These are phyloP conservation scores for Paramisgurnus dabryanus DNA, from an alignment of 2,113 vertebrate genomes.

Conservation along the genomic window DNA sequence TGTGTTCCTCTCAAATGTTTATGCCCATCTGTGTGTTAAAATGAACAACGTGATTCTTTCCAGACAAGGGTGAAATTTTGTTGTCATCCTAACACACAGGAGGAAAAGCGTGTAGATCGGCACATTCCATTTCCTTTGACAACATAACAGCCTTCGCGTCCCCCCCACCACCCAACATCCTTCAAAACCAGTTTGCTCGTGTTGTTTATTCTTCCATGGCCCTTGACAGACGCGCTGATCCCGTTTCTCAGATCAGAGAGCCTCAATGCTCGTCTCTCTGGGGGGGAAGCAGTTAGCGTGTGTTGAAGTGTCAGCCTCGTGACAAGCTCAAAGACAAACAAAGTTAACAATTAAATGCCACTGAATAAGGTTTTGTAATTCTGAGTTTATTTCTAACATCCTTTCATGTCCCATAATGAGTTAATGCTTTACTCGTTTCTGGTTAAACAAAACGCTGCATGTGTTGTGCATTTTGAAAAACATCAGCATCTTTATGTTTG, in stretches of 20 bases:
- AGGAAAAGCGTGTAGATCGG: slow-evolving; percentile 16
- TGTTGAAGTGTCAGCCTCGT: slow-evolving; percentile 29
- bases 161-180: neutral
- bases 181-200: slow-evolving; percentile 32
- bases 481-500: neutral
- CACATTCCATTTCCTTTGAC: slow-evolving; percentile 36
- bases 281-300: slow-evolving; percentile 25
- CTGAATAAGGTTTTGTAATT: slow-evolving; percentile 3
- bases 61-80: slow-evolving; percentile 7
- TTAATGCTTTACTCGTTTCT: slow-evolving; percentile 11
- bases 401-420: neutral
- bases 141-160: slow-evolving; percentile 2
- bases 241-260: slow-evolving; percentile 34
- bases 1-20: neutral
- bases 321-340: slow-evolving; percentile 17
- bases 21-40: slow-evolving; percentile 12
- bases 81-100: slow-evolving; percentile 1
- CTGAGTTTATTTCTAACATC: neutral
- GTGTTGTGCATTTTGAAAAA: neutral
- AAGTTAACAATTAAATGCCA: slow-evolving; percentile 34
- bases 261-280: slow-evolving; percentile 11
- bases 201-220: slow-evolving; percentile 33
- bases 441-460: slow-evolving; percentile 26
- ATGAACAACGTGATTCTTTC: neutral
- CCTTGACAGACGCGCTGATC: slow-evolving; percentile 25